A percentile compares a stretch with the other conserved stretches of the same genome.
phyloP scores from a whole-genome alignment of 37 sponge, comb jelly and placozoan genomes.

The Tethya wilhelma region DNA sequence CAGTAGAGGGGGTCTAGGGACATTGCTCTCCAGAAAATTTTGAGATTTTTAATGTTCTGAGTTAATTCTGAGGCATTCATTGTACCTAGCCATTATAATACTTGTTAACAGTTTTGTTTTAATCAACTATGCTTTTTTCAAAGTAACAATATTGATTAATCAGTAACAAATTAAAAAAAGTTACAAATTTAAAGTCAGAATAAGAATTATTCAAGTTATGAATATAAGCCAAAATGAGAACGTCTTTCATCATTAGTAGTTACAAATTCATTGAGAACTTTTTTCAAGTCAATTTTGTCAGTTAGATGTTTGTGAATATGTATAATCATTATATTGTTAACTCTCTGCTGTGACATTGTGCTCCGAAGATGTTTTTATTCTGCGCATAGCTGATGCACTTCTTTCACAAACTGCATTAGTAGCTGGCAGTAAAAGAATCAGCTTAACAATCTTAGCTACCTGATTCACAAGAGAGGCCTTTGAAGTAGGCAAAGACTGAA shows the following conservation, averaged over 20 bases:
- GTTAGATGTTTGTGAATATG: conserved; percentile 35
- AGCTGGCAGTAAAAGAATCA: conserved; percentile 68
- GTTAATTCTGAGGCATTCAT: no score
- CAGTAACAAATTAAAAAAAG: no score
- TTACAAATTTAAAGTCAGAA: no score
- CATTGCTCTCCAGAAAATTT: no score
- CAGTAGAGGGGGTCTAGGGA: no score
- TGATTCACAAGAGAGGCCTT: neutral
- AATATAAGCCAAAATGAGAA: neutral
- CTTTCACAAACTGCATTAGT: conserved; percentile 65
- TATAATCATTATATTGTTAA: conserved; percentile 56
- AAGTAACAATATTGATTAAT: no score
- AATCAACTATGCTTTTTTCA: no score
- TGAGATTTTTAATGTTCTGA: no score
- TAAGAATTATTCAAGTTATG: conserved; percentile 5
- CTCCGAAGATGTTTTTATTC: conserved; percentile 63
- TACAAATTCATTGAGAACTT: conserved; percentile 38
- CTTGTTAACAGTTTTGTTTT: no score
- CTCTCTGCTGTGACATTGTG: conserved; percentile 59
- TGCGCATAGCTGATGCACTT: conserved; percentile 50
- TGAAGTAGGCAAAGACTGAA: neutral
- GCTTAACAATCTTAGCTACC: conserved; percentile 17
- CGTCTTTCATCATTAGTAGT: conserved; percentile 7
- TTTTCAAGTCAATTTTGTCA: conserved; percentile 9
- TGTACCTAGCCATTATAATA: no score